Percentiles rank a stretch among this genome's conserved stretches.
Evolutionary conservation across 2,797 vertebrate species (phyloP).

Genomic region (Kryptopterus vitreolus): DNA sequence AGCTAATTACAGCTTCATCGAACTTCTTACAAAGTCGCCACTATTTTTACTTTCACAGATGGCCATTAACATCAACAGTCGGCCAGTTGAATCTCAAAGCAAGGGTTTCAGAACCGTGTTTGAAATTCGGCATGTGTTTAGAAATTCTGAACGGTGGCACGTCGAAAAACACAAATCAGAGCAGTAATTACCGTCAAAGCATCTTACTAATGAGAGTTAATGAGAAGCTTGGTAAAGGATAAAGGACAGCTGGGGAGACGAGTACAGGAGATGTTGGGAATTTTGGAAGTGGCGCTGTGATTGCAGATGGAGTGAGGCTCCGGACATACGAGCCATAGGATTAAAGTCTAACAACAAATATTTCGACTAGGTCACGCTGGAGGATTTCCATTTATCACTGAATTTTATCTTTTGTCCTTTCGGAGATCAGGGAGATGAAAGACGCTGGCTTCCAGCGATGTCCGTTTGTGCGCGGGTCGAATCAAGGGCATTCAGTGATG

Average conservation of each 20-base stretch:
- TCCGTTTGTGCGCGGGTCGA: background rate
- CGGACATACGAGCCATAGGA: constrained; percentile 48
- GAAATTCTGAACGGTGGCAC: background rate
- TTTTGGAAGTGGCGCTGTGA: constrained; percentile 27
- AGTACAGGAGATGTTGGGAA: constrained; percentile 42
- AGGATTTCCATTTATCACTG: constrained; percentile 44
- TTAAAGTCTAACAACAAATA: constrained; percentile 54
- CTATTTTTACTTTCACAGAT: constrained; percentile 16
- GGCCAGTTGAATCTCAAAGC: constrained; percentile 10
- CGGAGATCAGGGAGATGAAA: constrained; percentile 32
- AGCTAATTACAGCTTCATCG: constrained; percentile 36
- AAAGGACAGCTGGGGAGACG: constrained; percentile 41
- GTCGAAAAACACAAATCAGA: constrained; percentile 7
- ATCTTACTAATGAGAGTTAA: constrained; percentile 63
- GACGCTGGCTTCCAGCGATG: constrained; percentile 27
- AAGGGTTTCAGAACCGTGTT: constrained; percentile 1
- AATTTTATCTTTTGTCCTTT: constrained; percentile 15
- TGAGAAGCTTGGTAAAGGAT: constrained; percentile 56
- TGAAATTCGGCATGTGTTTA: constrained; percentile 14
- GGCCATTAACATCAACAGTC: constrained; percentile 27
- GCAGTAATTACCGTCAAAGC: constrained; percentile 62
- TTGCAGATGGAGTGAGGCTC: constrained; percentile 17
- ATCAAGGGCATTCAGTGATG: background rate
- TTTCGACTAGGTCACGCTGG: constrained; percentile 44
- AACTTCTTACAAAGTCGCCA: constrained; percentile 26